A percentile compares a stretch with the other conserved stretches of the same genome.
Evolutionary conservation across 2,888 invertebrate genomes (phyloP).

Genomic region (Eristalis arbustorum): DNA sequence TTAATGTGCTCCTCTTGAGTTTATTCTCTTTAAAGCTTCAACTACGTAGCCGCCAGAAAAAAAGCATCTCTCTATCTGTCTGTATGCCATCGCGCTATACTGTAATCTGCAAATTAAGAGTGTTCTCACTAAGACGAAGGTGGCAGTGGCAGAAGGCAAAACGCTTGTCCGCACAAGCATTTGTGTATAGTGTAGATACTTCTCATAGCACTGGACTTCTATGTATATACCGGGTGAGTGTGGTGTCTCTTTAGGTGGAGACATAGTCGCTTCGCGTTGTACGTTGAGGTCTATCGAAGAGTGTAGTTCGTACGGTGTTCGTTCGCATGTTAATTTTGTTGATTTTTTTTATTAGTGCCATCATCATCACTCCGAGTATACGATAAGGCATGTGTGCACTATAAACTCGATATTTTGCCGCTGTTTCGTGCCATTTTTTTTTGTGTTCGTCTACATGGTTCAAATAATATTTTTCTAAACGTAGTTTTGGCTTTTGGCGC

Average conservation of each 20-base stretch:
- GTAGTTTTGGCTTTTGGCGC: constrained; percentile 61
- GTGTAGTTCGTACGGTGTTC: constrained; percentile 62
- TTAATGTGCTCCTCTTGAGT: constrained; percentile 23
- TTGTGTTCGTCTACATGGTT: constrained; percentile 22
- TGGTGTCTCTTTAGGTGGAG: constrained; percentile 56
- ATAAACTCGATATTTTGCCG: constrained; percentile 67
- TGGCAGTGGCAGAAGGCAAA: constrained; percentile 40
- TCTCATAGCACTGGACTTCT: constrained; percentile 17
- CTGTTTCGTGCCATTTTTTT: constrained; percentile 37
- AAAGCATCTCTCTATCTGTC: constrained; percentile 48
- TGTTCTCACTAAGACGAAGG: constrained; percentile 64
- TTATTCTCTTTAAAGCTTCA: constrained; percentile 33
- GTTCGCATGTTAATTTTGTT: constrained; percentile 18
- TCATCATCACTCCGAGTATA: constrained; percentile 58
- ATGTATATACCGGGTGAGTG: constrained; percentile 53
- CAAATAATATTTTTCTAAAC: constrained; percentile 51
- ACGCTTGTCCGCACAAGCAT: constrained; percentile 47
- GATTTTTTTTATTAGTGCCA: constrained; percentile 43
- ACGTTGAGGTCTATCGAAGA: constrained; percentile 63
- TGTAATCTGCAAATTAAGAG: constrained; percentile 66
- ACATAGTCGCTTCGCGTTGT: constrained; percentile 41
- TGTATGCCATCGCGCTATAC: constrained; percentile 57
- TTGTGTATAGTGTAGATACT: constrained; percentile 62
- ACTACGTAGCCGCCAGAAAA: constrained; percentile 4
- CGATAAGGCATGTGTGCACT: constrained; percentile 67